These are phyloP conservation scores for Upupa epops DNA, from an alignment of 2,113 vertebrate species.

Conservation along the genomic window DNA sequence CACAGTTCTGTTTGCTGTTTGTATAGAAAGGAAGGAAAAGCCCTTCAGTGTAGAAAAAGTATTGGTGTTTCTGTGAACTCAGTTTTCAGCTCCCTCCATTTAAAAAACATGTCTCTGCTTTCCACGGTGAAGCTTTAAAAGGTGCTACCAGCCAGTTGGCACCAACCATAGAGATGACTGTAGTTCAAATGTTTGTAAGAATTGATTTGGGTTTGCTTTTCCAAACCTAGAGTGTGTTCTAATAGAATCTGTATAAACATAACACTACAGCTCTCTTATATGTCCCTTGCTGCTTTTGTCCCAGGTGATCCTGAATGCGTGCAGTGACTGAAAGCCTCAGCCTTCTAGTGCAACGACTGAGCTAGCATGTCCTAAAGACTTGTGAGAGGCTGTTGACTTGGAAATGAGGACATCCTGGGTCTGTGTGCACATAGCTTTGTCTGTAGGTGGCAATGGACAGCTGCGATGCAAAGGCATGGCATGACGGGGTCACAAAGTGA, in stretches of 20 bases:
- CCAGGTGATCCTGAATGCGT: neutral
- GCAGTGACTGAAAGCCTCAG: neutral
- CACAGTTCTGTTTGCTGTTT: neutral
- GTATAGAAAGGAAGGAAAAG: neutral
- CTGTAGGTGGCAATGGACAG: slow-evolving; percentile 61
- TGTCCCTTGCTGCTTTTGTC: neutral
- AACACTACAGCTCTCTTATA: neutral
- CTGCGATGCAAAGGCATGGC: neutral
- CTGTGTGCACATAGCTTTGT: neutral
- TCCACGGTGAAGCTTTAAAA: neutral
- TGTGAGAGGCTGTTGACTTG: neutral
- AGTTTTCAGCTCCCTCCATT: neutral
- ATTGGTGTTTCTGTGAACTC: fast-evolving
- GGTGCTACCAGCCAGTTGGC: neutral
- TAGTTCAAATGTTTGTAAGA: fast-evolving
- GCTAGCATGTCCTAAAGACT: neutral
- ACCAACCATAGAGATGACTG: neutral
- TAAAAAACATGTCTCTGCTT: neutral
- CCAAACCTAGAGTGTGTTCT: neutral
- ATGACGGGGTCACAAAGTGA: neutral
- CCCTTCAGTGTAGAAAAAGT: neutral
- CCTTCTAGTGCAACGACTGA: neutral
- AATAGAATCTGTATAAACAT: no score
- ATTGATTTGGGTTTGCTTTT: neutral
- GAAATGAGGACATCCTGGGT: no score